These are phyloP conservation scores for Sarcophaga carnaria DNA, from an alignment of 2,888 invertebrate species.

Conservation along the genomic window DNA sequence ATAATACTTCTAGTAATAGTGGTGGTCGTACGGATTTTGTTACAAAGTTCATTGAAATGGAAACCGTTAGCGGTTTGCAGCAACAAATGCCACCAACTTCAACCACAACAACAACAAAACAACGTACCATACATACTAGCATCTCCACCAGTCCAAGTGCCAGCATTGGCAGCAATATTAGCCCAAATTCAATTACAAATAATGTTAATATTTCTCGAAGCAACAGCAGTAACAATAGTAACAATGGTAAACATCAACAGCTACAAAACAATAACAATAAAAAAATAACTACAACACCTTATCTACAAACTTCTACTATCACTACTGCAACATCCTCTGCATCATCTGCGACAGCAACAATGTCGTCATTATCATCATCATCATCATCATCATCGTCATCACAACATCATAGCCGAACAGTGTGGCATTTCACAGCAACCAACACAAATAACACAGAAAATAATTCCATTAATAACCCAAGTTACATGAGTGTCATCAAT, in stretches of 20 bases:
- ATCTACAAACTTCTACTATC: constrained; percentile 23
- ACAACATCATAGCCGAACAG: constrained; percentile 78
- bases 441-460: constrained; percentile 74
- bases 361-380: constrained; percentile 43
- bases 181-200: constrained; percentile 70
- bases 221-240: constrained; percentile 68
- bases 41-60: constrained; percentile 78
- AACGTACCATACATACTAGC: constrained; percentile 67
- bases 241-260: constrained; percentile 71
- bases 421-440: constrained; percentile 79
- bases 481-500: constrained; percentile 81
- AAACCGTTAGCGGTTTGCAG: constrained; percentile 68
- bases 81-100: constrained; percentile 55
- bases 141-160: constrained; percentile 70
- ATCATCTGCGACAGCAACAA: constrained; percentile 26
- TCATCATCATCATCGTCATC: constrained; percentile 71
- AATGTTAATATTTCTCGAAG: constrained; percentile 68
- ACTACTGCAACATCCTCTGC: constrained; percentile 48
- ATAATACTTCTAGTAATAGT: neutral
- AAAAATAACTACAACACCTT: constrained; percentile 51
- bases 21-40: constrained; percentile 73
- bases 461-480: constrained; percentile 81
- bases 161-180: constrained; percentile 73
- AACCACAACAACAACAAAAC: constrained; percentile 26
- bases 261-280: constrained; percentile 60